Conservation (phyloP, 2,797 vertebrate genomes). For the Semaprochilodus insignis region DNA sequence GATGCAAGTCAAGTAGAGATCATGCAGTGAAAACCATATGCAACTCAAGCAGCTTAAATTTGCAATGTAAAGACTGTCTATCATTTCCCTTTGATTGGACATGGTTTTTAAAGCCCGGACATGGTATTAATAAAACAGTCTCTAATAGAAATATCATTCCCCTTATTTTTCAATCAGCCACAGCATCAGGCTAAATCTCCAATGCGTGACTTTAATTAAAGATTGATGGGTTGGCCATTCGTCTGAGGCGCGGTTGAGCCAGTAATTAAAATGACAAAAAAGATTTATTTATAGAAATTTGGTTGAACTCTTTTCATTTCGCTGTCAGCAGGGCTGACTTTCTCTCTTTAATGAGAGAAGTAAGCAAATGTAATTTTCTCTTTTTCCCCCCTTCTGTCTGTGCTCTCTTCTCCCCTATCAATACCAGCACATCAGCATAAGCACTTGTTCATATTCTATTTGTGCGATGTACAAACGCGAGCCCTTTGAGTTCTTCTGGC, state of each 20-base stretch:
- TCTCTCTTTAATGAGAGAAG: slow-evolving; percentile 70
- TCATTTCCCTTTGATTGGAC: slow-evolving; percentile 76
- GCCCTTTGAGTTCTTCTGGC: slow-evolving; percentile 79
- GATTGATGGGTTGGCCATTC: slow-evolving; percentile 80
- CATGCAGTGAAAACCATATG: slow-evolving; percentile 44
- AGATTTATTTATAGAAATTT: slow-evolving; percentile 83
- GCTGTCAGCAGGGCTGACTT: slow-evolving; percentile 69
- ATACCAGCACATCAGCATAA: slow-evolving; percentile 59
- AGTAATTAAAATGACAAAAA: slow-evolving; percentile 86
- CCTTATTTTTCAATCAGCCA: slow-evolving; percentile 86
- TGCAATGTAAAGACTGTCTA: slow-evolving; percentile 72
- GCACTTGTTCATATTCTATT: slow-evolving; percentile 70
- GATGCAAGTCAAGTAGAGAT: slow-evolving; percentile 25
- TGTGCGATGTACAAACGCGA: slow-evolving; percentile 81
- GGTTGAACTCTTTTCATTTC: slow-evolving; percentile 76
- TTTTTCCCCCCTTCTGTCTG: slow-evolving; percentile 12
- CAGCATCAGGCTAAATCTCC: slow-evolving; percentile 77
- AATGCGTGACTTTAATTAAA: slow-evolving; percentile 87
- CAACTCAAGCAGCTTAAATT: slow-evolving; percentile 55
- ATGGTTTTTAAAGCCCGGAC: slow-evolving; percentile 82
- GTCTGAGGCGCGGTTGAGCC: slow-evolving; percentile 80
- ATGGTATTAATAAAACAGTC: slow-evolving; percentile 86
- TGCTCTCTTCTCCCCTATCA: slow-evolving; percentile 54
- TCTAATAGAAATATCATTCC: slow-evolving; percentile 86
- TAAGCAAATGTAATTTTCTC: slow-evolving; percentile 61